Evolutionary conservation across 2,888 invertebrate genomes (phyloP).

Genomic region (Clepsis dumicolana): DNA sequence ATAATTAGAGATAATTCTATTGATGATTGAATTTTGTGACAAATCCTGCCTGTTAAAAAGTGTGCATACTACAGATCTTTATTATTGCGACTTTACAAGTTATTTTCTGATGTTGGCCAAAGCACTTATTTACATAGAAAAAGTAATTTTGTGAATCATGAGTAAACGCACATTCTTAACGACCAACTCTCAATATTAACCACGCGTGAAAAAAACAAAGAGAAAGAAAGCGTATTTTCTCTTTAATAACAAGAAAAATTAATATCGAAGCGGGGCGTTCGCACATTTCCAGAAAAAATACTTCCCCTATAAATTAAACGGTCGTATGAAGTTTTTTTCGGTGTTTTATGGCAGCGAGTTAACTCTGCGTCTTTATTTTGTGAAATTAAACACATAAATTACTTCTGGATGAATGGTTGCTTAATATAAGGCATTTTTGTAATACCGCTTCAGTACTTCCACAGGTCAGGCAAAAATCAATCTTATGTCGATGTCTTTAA

Average conservation of each 20-base stretch:
- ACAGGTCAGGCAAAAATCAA: too few species aligned
- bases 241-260: slow-evolving; percentile 35
- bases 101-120: too few species aligned
- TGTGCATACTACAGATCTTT: too few species aligned
- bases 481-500: too few species aligned
- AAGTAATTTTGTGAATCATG: background rate
- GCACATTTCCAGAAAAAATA: slow-evolving; percentile 58
- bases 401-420: slow-evolving; percentile 51
- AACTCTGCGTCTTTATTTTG: slow-evolving; percentile 73
- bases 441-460: too few species aligned
- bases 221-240: slow-evolving; percentile 32
- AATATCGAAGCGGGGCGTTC: slow-evolving; percentile 44
- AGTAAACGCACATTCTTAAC: background rate
- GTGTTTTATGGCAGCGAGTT: slow-evolving; percentile 68
- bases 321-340: slow-evolving; percentile 75
- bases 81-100: too few species aligned
- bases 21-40: too few species aligned
- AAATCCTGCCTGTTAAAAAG: too few species aligned
- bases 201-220: slow-evolving; percentile 19
- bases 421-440: slow-evolving; percentile 23
- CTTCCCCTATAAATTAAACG: slow-evolving; percentile 81
- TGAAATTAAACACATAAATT: slow-evolving; percentile 84
- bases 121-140: background rate
- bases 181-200: background rate
- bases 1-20: too few species aligned